Evolutionary conservation across 2,888 invertebrate genomes (phyloP), one percentile per base, ranked within the genome.

Genomic region (Tachina grossa): DNA sequence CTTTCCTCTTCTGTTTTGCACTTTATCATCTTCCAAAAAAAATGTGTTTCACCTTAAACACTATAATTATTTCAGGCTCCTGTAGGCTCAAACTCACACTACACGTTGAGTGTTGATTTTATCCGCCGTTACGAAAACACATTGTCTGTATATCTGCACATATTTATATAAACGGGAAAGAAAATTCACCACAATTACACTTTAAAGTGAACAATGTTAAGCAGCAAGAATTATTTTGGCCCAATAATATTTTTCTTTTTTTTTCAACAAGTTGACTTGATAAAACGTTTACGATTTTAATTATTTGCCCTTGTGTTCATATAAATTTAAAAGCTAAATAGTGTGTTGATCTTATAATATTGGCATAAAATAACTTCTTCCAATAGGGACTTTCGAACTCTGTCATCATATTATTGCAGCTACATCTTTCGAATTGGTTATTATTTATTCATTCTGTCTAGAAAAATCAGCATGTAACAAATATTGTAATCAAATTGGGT

Each of bases 1-100:
- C 31, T 31, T 14, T 49, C 49, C 13, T 49, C 13, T 14, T 49
- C n/a, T 14, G 13, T 14, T n/a, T 14, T 49, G 14, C 49, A 13
- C 49, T 49, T 49, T 13, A 14, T 49, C 49, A n/a, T 14, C 6
- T 45, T 49, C 31, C 31, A 31, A 31, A 49, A 49, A 49, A 14
- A 49, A 49, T 49, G 49, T 49, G 49, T 49, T 49, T 49, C n/a
- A 49, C 14, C 14, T 49, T 49, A 49, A 49, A 49, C 49, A 49
- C 49, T 49, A 9, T 49, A 49, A 49, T 49, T 49, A 49, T n/a
- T 8, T 49, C 0, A 13, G 6, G 49, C 49, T 49, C 49, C 49
- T 49, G 49, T 49, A n/a, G 49, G n/a, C 47, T 47, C 1, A 47
- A 49, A 9, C 5, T 49, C n/a, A n/a, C 49, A 49, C 49, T n/a